Conservation (phyloP, 2,888 invertebrate genomes). For the Philhelius pedissequus region DNA sequence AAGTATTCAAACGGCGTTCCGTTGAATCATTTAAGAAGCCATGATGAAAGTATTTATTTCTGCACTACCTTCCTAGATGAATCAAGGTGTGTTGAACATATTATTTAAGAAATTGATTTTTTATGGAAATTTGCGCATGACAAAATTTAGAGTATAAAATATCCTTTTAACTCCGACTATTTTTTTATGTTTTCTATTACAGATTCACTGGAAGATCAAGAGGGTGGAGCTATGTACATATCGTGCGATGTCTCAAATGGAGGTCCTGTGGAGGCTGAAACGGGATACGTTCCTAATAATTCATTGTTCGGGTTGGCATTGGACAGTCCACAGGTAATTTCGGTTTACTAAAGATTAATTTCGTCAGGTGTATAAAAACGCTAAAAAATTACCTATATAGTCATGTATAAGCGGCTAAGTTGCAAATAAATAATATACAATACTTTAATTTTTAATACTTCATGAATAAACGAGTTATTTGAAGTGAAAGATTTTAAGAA, state of each 20-base stretch:
- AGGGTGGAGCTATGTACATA: conserved; percentile 80
- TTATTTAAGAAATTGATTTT: not conserved
- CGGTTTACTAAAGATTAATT: not conserved
- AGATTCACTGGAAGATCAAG: conserved; percentile 80
- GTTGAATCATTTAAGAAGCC: conserved; percentile 4
- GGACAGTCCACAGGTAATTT: conserved; percentile 79
- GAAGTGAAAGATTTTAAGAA: not conserved
- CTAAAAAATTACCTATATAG: not conserved
- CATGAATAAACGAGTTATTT: not conserved
- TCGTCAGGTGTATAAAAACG: not conserved
- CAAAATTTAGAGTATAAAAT: conserved; percentile 1
- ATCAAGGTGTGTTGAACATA: not conserved
- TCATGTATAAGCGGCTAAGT: too few species aligned
- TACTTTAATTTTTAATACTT: not conserved
- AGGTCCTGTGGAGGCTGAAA: conserved; percentile 79
- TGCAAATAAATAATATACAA: not conserved
- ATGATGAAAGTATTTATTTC: conserved; percentile 19
- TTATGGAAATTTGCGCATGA: conserved; percentile 35
- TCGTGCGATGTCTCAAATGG: conserved; percentile 80
- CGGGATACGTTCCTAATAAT: conserved; percentile 79
- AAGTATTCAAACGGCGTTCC: conserved; percentile 8
- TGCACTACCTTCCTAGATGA: not conserved
- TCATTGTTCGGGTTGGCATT: conserved; percentile 79
- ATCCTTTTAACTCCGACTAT: conserved; percentile 1
- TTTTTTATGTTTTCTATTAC: conserved; percentile 70